Base-by-base conservation (phyloP, 2,888 invertebrate species). In the Chrysotoxum bicinctum region DNA sequence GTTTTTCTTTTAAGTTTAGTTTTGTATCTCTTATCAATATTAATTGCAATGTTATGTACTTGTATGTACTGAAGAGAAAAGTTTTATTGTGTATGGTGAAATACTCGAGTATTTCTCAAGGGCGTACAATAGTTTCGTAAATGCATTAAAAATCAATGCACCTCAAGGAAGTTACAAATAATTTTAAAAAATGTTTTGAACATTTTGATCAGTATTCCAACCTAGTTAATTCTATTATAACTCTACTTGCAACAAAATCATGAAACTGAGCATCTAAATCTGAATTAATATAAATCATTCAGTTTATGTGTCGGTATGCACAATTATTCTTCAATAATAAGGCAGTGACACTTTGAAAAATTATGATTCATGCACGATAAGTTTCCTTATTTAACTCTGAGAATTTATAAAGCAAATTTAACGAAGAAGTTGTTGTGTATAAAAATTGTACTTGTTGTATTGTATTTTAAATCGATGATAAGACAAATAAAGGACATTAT, bases 61-160 rank as follows among this genome's bases (percentile, higher is more conserved):
- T 48, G 9, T 48, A 48, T 21, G 12, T 48, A 23, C 3, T 8
- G 14, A 16, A 0, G 3, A 23, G 9, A 21, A 14, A 35, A 37
- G 23, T 19, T 35, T 37, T 58, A 21, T 58, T 37, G 10, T 23
- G 7, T 30, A 37, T 58, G 37, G 37, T 60, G 58, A 60, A 60
- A 60, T 40, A 32, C 2, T 37, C 8, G 8, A 37, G 3, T n/a
- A 60, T 60, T 23, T 9, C 23, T n/a, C 9, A 7, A 26, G 26
- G 26, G 26, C 26, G 23, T 21, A 21, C 37, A 58, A 21, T 37
- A 37, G 21, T 37, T 58, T 21, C 21, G 58, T 37, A 37, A 60
- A 60, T 60, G 58, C 37, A 60, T 21, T 37, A 60, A 60, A 60
- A 60, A 58, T 58, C 58, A 58, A 60, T 60, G 58, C 58, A 40